These are phyloP conservation scores for Buathra laborator DNA, from an alignment of 2,888 invertebrate species.

Conservation along the genomic window DNA sequence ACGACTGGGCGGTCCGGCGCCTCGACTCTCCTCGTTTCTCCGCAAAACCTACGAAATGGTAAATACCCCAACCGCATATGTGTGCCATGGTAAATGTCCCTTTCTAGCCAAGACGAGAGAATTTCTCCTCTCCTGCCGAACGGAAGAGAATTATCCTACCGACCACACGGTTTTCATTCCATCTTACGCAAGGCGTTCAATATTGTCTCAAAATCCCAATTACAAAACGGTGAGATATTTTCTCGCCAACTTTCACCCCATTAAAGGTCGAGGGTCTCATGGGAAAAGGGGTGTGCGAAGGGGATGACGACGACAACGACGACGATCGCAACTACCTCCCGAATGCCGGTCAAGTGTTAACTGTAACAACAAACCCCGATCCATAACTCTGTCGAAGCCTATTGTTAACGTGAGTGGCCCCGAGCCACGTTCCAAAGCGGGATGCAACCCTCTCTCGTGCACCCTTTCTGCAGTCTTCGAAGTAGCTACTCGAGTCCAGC, in stretches of 20 bases:
- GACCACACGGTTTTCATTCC: background rate
- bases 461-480: slow-evolving; percentile 1
- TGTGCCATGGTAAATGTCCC: slow-evolving; percentile 39
- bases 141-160: background rate
- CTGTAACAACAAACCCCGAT: slow-evolving; percentile 78
- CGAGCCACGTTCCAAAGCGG: slow-evolving; percentile 44
- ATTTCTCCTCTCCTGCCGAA: background rate
- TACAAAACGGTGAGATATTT: slow-evolving; percentile 51
- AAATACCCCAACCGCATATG: slow-evolving; percentile 71
- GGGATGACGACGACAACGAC: slow-evolving; percentile 36
- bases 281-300: slow-evolving; percentile 62
- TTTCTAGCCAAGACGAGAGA: slow-evolving; percentile 19
- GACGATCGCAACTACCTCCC: slow-evolving; percentile 56
- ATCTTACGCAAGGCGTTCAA: background rate
- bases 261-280: slow-evolving; percentile 58
- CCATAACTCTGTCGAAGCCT: slow-evolving; percentile 68
- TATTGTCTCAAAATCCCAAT: slow-evolving; percentile 48
- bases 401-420: slow-evolving; percentile 60
- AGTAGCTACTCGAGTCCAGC: slow-evolving; percentile 20
- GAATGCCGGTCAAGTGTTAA: slow-evolving; percentile 79
- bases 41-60: slow-evolving; percentile 74
- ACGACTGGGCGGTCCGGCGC: slow-evolving; percentile 71
- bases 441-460: slow-evolving; percentile 58
- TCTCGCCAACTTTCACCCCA: slow-evolving; percentile 44
- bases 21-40: slow-evolving; percentile 38